These are phyloP conservation scores for Upupa epops DNA, from an alignment of 2,113 vertebrate species.

Conservation along the genomic window DNA sequence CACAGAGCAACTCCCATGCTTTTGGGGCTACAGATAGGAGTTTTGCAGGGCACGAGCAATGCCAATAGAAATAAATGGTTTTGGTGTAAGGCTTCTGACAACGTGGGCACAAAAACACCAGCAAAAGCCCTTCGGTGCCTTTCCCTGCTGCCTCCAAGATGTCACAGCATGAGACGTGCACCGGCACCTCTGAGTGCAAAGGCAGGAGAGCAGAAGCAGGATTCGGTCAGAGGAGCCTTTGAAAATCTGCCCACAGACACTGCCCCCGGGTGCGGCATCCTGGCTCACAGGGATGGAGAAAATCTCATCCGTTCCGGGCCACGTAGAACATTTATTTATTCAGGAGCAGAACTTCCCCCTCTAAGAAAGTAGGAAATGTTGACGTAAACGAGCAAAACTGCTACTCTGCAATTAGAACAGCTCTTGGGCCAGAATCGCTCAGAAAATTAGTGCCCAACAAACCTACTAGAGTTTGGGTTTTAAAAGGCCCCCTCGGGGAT, in stretches of 20 bases:
- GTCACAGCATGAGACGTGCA: rapidly evolving
- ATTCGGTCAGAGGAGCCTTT: rapidly evolving
- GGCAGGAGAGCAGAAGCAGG: not conserved
- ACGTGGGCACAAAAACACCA: rapidly evolving
- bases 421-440: not conserved
- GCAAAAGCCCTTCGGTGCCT: not conserved
- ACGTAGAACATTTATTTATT: not conserved
- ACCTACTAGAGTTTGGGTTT: conserved; percentile 8
- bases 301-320: not conserved
- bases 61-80: not conserved
- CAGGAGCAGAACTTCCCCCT: not conserved
- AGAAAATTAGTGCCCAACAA: not conserved
- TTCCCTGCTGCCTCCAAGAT: not conserved
- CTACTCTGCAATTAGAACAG: not conserved
- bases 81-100: rapidly evolving
- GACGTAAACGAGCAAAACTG: not conserved
- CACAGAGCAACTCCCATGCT: not conserved
- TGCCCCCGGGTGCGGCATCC: not conserved
- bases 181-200: not conserved
- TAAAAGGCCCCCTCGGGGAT: not conserved
- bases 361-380: conserved; percentile 25
- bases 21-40: not conserved
- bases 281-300: not conserved
- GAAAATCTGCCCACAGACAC: not conserved
- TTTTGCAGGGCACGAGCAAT: not conserved